phyloP scores from a whole-genome alignment of 2,113 vertebrate genomes.

The Fulica atra region DNA sequence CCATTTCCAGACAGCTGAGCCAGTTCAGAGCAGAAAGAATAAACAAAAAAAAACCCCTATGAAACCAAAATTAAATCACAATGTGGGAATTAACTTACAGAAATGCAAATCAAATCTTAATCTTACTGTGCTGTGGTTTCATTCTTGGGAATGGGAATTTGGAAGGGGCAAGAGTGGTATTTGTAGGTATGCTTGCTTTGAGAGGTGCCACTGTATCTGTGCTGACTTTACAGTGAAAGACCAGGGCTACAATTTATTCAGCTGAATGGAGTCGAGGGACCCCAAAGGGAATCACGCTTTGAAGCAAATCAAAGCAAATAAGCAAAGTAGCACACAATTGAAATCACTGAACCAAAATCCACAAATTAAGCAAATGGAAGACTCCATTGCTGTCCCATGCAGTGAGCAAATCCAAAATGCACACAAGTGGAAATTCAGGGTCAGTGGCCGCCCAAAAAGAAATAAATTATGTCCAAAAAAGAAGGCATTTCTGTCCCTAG shows the following conservation, averaged over 20 bases:
- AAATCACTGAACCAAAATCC: not conserved
- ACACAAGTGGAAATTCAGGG: not conserved
- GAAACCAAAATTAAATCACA: not conserved
- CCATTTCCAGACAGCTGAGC: not conserved
- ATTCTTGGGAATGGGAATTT: not conserved
- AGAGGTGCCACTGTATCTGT: not conserved
- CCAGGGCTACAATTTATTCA: not conserved
- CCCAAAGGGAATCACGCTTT: not conserved
- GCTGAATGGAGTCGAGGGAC: not conserved
- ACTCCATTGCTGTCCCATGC: not conserved
- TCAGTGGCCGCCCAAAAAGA: not conserved
- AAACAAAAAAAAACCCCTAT: not conserved
- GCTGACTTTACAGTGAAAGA: not conserved
- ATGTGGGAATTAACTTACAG: not conserved
- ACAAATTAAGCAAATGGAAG: not conserved
- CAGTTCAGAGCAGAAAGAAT: not conserved
- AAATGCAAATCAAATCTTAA: not conserved
- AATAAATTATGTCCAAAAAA: not conserved
- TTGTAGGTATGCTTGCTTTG: not conserved
- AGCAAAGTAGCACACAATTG: not conserved
- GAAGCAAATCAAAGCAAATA: slow-evolving; percentile 14
- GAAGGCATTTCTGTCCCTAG: not conserved
- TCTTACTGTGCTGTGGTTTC: not conserved
- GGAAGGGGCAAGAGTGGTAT: not conserved
- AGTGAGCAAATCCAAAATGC: not conserved